phyloP scores from a whole-genome alignment of 1,140 invertebrate genomes.

The Fopius arisanus region DNA sequence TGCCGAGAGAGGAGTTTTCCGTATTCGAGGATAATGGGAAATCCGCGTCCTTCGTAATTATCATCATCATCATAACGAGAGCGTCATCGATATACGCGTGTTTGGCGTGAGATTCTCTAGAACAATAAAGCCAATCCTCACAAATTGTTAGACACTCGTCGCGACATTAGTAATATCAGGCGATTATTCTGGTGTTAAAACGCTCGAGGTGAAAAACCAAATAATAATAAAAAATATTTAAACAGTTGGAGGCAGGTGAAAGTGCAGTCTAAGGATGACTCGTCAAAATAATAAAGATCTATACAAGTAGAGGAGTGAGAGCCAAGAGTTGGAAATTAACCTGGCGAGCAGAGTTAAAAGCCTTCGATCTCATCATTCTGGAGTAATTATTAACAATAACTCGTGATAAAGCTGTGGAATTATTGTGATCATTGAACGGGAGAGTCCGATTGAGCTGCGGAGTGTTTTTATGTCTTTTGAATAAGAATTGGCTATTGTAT shows the following conservation, averaged over 20 bases:
- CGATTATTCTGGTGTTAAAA: neutral
- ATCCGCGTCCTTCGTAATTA: neutral
- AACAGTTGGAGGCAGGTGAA: constrained; percentile 22
- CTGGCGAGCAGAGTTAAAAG: too few species aligned
- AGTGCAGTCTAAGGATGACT: constrained; percentile 46
- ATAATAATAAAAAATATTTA: neutral
- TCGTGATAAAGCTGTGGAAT: too few species aligned
- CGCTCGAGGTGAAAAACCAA: neutral
- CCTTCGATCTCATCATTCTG: too few species aligned
- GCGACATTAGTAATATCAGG: neutral
- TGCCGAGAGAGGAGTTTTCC: neutral
- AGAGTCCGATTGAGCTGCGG: neutral
- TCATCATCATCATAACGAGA: neutral
- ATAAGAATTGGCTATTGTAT: neutral
- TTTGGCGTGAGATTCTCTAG: too few species aligned
- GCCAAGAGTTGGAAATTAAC: neutral
- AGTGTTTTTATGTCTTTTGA: too few species aligned
- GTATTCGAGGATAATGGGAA: neutral
- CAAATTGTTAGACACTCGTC: too few species aligned
- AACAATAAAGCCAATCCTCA: too few species aligned
- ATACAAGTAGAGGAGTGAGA: neutral
- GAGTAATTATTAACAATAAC: too few species aligned
- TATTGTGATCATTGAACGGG: neutral
- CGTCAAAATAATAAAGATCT: constrained; percentile 28
- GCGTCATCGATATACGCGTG: neutral